Conservation (phyloP, 2,113 vertebrate genomes). For the Jacana jacana region DNA sequence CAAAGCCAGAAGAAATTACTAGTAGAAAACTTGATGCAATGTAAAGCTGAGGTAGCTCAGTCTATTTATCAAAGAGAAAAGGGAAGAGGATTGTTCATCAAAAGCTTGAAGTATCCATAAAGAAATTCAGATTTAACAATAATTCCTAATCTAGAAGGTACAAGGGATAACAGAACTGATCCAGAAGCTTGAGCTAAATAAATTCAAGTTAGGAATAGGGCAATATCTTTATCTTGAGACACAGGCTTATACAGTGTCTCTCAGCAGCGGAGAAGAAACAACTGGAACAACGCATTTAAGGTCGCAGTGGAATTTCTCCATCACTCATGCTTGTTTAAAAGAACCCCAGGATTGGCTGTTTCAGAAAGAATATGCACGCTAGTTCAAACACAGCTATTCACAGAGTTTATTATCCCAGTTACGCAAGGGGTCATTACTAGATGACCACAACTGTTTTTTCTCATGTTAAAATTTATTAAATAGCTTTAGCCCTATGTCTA, state of each 20-base stretch:
- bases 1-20: neutral
- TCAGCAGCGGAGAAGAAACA: neutral
- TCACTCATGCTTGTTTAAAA: slow-evolving; percentile 40
- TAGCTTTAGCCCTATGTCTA: neutral
- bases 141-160: neutral
- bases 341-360: neutral
- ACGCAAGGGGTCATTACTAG: slow-evolving; percentile 58
- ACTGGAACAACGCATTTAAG: neutral
- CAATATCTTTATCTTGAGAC: neutral
- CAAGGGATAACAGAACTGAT: neutral
- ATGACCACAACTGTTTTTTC: slow-evolving; percentile 61
- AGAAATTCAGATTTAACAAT: neutral
- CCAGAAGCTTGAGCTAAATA: neutral
- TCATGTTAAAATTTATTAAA: slow-evolving; percentile 58
- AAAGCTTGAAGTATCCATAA: neutral
- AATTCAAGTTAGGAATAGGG: neutral
- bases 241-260: neutral
- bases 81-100: neutral
- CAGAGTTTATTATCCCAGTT: slow-evolving; percentile 37
- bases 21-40: neutral
- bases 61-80: neutral
- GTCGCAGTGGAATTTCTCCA: slow-evolving; percentile 46
- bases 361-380: neutral
- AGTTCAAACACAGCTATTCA: slow-evolving; percentile 61
- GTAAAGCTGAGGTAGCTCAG: neutral